Conservation (phyloP, 2,888 invertebrate species). For the Sturmia bella region DNA sequence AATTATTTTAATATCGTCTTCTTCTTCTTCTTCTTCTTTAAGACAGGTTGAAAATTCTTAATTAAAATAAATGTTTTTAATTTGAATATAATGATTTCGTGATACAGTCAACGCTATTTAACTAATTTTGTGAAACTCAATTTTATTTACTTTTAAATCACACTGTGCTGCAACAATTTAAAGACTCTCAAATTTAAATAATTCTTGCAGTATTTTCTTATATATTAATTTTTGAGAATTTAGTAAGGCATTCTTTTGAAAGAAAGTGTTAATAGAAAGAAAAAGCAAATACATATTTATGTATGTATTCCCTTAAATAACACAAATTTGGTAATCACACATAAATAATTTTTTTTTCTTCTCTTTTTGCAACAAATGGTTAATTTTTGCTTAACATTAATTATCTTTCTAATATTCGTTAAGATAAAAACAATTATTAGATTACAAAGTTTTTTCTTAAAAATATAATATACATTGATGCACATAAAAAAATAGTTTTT, state of each 20-base stretch:
- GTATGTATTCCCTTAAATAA: too few relatives aligned
- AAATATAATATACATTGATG: conserved; percentile 37
- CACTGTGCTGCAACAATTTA: conserved; percentile 9
- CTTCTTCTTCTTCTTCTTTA: conserved; percentile 2
- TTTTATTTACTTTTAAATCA: conserved; percentile 5
- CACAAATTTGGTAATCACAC: too few relatives aligned
- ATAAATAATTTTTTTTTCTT: too few relatives aligned
- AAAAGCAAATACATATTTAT: too few relatives aligned
- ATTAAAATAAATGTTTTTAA: conserved; percentile 28
- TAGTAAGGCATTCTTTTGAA: too few relatives aligned
- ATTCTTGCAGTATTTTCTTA: background rate
- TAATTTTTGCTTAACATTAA: conserved; percentile 9
- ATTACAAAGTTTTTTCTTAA: conserved; percentile 8
- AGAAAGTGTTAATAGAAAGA: too few relatives aligned
- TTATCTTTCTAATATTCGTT: conserved; percentile 9
- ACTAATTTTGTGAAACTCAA: conserved; percentile 1
- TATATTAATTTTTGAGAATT: too few relatives aligned
- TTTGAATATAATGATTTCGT: background rate
- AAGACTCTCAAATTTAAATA: background rate
- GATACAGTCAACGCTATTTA: background rate
- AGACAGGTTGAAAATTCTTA: conserved; percentile 17
- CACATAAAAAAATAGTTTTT: conserved; percentile 47
- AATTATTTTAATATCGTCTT: conserved; percentile 36
- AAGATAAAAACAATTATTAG: conserved; percentile 25
- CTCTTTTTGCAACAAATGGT: conserved; percentile 13